Evolutionary conservation across 2,797 vertebrate species (phyloP).

Genomic region (Pelodytes ibericus): DNA sequence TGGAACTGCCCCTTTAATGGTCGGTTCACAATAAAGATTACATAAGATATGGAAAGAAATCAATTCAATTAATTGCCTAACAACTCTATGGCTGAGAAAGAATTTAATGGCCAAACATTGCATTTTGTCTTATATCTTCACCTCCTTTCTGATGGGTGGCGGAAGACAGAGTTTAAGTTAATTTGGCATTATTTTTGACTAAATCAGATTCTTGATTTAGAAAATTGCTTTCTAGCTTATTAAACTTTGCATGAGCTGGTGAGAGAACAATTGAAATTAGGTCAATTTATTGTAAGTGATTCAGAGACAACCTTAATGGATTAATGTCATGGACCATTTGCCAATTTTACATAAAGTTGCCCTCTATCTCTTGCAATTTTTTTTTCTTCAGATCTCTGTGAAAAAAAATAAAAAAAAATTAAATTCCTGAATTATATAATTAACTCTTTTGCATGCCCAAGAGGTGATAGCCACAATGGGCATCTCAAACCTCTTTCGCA

Average conservation of each 20-base stretch:
- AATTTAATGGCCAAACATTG: no score
- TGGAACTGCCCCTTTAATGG: no score
- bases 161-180: neutral
- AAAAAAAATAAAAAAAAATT: no score
- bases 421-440: no score
- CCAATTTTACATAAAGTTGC: slow-evolving; percentile 39
- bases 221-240: slow-evolving; percentile 41
- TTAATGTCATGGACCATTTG: slow-evolving; percentile 46
- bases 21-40: no score
- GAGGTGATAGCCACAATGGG: no score
- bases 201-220: slow-evolving; percentile 36
- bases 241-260: slow-evolving; percentile 5
- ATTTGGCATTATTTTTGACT: slow-evolving; percentile 21
- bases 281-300: slow-evolving; percentile 48
- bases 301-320: slow-evolving; percentile 37
- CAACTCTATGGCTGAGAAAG: no score
- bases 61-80: no score
- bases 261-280: slow-evolving; percentile 14
- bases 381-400: neutral
- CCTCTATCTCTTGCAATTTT: neutral
- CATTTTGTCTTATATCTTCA: neutral
- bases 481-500: no score
- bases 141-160: neutral
- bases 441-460: no score
- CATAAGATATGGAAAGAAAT: no score